phyloP scores from a whole-genome alignment of 2,113 vertebrate genomes.

The Lota lota region DNA sequence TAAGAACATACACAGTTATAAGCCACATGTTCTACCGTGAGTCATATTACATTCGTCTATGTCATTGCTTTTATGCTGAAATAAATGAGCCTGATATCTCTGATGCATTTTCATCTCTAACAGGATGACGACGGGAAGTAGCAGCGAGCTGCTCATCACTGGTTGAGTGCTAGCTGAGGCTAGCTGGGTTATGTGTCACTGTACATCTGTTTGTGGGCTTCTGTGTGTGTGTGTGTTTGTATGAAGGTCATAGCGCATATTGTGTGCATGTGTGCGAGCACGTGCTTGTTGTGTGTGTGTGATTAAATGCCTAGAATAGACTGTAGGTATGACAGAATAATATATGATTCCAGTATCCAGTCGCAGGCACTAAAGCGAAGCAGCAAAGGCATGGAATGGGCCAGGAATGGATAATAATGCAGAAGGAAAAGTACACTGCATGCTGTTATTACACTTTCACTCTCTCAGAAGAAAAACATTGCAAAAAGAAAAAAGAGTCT shows the following conservation, averaged over 20 bases:
- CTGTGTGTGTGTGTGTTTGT: neutral
- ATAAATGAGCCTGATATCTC: no score
- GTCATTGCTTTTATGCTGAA: no score
- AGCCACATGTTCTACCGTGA: no score
- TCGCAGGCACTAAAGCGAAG: constrained; percentile 22
- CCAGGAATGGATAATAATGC: constrained; percentile 18
- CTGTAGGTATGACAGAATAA: constrained; percentile 43
- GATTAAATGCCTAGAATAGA: neutral
- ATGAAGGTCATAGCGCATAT: neutral
- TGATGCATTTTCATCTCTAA: no score
- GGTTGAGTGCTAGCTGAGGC: no score
- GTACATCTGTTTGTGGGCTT: neutral
- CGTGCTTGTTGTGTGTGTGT: constrained; percentile 5
- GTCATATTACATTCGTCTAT: no score
- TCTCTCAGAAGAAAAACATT: no score
- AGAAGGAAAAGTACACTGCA: neutral
- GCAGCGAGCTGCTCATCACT: no score
- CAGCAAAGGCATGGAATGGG: constrained; percentile 12
- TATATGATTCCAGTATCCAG: constrained; percentile 35
- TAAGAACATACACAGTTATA: no score
- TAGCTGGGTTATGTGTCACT: no score
- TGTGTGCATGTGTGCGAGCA: constrained; percentile 10
- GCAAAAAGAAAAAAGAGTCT: neutral
- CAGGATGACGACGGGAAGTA: no score
- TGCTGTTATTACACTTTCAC: no score